Conservation (phyloP, 2,113 vertebrate genomes). For the Vulpes vulpes region DNA sequence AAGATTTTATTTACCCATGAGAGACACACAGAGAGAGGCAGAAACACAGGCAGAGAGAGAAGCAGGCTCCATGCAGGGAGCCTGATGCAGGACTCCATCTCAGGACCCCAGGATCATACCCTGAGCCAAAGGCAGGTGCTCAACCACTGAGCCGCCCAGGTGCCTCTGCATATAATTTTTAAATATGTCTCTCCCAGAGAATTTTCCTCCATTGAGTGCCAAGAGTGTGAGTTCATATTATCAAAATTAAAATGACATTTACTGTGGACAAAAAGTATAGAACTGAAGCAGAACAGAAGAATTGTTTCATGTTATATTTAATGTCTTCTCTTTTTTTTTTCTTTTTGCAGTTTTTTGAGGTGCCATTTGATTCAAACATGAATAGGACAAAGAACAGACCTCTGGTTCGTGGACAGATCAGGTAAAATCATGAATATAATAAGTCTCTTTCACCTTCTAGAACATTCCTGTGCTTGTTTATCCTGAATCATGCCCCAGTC, state of each 20-base stretch:
- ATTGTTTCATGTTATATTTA: slow-evolving; percentile 68
- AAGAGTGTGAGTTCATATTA: background rate
- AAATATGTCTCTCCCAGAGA: background rate
- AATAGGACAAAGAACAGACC: slow-evolving; percentile 99
- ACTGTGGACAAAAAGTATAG: background rate
- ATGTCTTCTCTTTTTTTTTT: slow-evolving; percentile 71
- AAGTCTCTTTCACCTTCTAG: slow-evolving; percentile 53
- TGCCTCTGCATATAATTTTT: background rate
- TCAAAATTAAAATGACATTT: slow-evolving; percentile 64
- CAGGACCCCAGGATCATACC: background rate
- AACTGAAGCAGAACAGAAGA: slow-evolving; percentile 69
- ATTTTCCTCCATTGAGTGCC: background rate
- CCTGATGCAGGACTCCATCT: background rate
- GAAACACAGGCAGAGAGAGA: background rate
- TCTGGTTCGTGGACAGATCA: slow-evolving; percentile 98
- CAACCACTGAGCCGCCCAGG: background rate
- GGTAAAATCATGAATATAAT: slow-evolving; percentile 88
- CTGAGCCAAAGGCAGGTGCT: background rate
- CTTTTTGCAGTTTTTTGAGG: slow-evolving; percentile 96
- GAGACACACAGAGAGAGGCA: background rate
- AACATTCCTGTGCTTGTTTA: background rate
- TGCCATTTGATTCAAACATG: slow-evolving; percentile 99
- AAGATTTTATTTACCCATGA: background rate
- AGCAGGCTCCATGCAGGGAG: background rate
- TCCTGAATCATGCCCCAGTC: background rate